Percentiles rank a stretch among this genome's conserved stretches.
phyloP scores from a whole-genome alignment of 37 sponge, comb jelly and placozoan genomes.

The Eunapius fragilis region DNA sequence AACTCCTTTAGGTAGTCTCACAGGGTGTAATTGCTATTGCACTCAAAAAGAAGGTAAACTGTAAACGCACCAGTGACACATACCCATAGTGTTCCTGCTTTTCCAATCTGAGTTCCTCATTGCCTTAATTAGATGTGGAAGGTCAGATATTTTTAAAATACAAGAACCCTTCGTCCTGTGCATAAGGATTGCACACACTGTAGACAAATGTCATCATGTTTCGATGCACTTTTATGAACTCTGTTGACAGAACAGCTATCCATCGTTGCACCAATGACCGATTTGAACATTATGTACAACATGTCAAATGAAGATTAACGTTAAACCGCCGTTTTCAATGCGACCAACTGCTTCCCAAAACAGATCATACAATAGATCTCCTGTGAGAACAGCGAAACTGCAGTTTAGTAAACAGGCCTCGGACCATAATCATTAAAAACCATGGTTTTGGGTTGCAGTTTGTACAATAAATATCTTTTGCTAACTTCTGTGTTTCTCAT shows the following conservation, averaged over 20 bases:
- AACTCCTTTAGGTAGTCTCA: too few species aligned
- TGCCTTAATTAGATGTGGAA: conserved; percentile 1
- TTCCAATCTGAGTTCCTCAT: neutral
- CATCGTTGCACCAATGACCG: neutral
- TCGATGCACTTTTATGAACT: neutral
- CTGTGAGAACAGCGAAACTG: conserved; percentile 26
- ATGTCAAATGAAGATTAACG: neutral
- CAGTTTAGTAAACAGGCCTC: conserved; percentile 13
- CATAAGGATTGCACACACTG: conserved; percentile 1
- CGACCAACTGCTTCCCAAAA: conserved; percentile 34
- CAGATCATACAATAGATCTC: conserved; percentile 22
- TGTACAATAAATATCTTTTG: neutral
- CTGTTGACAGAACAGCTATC: conserved; percentile 7
- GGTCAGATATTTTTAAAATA: conserved; percentile 7
- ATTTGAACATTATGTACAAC: neutral
- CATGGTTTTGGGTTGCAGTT: conserved; percentile 1
- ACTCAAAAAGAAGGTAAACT: too few species aligned
- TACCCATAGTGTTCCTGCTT: conserved; percentile 19
- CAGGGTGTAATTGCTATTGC: too few species aligned
- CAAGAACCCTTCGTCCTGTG: neutral
- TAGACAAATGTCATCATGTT: neutral
- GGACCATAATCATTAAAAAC: conserved; percentile 29
- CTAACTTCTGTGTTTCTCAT: conserved; percentile 37
- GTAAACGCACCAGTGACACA: too few species aligned
- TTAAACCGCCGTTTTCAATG: conserved; percentile 12